A percentile compares a stretch with the other conserved stretches of the same genome.
Evolutionary conservation across 2,888 invertebrate genomes (phyloP).

Genomic region (Scaeva pyrastri): DNA sequence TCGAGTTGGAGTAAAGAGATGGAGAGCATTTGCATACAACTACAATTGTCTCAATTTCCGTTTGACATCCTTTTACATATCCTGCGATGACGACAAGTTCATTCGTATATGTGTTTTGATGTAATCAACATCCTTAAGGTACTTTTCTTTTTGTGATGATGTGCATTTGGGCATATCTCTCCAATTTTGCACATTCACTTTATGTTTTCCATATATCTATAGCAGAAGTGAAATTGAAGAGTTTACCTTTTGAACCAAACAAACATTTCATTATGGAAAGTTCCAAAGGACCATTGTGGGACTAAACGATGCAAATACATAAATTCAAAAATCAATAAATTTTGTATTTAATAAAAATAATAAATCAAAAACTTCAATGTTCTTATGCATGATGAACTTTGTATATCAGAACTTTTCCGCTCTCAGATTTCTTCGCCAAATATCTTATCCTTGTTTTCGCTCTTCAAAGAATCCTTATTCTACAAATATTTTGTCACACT

Average conservation of each 20-base stretch:
- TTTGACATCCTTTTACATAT: constrained; percentile 53
- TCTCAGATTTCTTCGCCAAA: neutral
- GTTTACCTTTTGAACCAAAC: too few species aligned
- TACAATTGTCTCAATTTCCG: constrained; percentile 70
- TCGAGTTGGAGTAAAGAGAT: neutral
- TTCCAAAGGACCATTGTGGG: too few species aligned
- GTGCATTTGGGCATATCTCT: constrained; percentile 6
- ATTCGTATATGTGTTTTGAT: constrained; percentile 7
- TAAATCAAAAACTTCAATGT: neutral
- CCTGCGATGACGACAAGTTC: constrained; percentile 3
- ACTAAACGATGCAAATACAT: too few species aligned
- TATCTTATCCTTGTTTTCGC: neutral
- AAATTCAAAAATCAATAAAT: too few species aligned
- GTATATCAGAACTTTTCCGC: neutral
- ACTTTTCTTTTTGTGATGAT: neutral
- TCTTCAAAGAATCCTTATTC: neutral
- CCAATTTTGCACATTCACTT: constrained; percentile 43
- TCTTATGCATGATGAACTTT: neutral
- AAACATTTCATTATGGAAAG: too few species aligned
- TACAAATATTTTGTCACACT: constrained; percentile 3
- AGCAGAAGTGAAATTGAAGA: constrained; percentile 28
- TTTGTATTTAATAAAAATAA: neutral
- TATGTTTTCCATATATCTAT: too few species aligned
- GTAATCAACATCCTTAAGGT: constrained; percentile 60
- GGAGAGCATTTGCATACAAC: constrained; percentile 51